phyloP scores from a whole-genome alignment of 2,888 invertebrate species.

The Frankliniella fusca region DNA sequence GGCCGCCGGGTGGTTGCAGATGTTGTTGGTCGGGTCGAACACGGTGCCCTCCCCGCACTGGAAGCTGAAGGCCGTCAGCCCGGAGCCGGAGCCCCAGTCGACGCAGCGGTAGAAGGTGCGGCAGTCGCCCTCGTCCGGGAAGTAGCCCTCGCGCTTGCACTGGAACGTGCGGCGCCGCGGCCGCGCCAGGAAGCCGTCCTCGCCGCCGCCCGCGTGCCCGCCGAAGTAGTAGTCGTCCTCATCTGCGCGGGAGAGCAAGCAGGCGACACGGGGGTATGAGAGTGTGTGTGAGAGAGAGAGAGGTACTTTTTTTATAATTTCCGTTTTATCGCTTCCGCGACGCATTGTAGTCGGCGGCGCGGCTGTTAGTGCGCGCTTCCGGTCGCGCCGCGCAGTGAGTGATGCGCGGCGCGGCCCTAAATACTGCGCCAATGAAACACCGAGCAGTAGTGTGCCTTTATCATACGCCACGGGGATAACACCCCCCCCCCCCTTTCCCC shows the following conservation, averaged over 20 bases:
- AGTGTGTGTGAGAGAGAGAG: neutral
- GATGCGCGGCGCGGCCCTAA: no score
- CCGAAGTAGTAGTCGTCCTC: slow-evolving; percentile 1
- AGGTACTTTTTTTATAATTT: no score
- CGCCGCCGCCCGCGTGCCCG: slow-evolving; percentile 27
- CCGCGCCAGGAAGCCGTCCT: slow-evolving; percentile 28
- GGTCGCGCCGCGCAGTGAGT: no score
- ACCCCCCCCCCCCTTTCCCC: no score
- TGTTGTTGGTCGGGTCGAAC: slow-evolving; percentile 62
- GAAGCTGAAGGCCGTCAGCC: slow-evolving; percentile 60
- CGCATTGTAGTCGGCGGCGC: no score
- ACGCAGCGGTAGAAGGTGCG: slow-evolving; percentile 71
- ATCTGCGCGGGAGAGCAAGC: neutral
- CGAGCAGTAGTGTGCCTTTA: no score
- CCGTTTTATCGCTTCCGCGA: no score
- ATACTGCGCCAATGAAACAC: no score
- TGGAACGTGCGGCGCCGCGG: slow-evolving; percentile 46
- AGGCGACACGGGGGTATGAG: neutral
- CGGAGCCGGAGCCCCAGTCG: slow-evolving; percentile 51
- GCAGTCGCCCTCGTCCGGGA: slow-evolving; percentile 68
- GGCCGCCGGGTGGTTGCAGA: slow-evolving; percentile 66
- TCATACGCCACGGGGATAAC: no score
- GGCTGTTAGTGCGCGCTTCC: no score
- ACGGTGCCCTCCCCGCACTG: slow-evolving; percentile 72
- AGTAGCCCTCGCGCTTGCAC: slow-evolving; percentile 66